Conservation (phyloP, 2,888 invertebrate species). For the Aphidius colemani region DNA sequence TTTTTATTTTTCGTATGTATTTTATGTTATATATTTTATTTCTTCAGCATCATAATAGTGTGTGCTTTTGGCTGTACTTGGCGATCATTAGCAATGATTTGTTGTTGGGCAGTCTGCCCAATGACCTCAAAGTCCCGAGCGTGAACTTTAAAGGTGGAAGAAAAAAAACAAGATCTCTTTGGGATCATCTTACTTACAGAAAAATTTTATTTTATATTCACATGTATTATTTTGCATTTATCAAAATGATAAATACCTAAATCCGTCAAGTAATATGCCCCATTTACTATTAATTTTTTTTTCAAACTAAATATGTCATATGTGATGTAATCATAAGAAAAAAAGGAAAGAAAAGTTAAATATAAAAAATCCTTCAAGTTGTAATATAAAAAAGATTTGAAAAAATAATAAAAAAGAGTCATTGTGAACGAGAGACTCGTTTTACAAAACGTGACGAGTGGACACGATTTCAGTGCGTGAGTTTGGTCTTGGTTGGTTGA, state of each 20-base stretch:
- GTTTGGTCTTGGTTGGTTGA: constrained; percentile 17
- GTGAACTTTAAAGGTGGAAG: constrained; percentile 34
- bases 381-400: no score
- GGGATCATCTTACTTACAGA: constrained; percentile 35
- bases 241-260: not conserved
- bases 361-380: no score
- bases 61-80: constrained; percentile 24
- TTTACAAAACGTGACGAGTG: constrained; percentile 21
- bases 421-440: constrained; percentile 14
- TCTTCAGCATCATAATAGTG: no score
- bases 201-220: no score
- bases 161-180: constrained; percentile 38
- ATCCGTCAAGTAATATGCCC: not conserved
- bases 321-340: not conserved
- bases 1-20: not conserved
- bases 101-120: constrained; percentile 60
- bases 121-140: constrained; percentile 54
- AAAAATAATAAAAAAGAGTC: constrained; percentile 3
- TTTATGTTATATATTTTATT: not conserved
- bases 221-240: no score
- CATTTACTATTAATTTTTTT: no score
- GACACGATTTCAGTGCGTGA: constrained; percentile 24
- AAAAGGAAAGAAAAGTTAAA: not conserved
- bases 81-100: constrained; percentile 61
- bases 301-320: not conserved